phyloP scores from a whole-genome alignment of 2,797 vertebrate species.

The Protosalanx chinensis region DNA sequence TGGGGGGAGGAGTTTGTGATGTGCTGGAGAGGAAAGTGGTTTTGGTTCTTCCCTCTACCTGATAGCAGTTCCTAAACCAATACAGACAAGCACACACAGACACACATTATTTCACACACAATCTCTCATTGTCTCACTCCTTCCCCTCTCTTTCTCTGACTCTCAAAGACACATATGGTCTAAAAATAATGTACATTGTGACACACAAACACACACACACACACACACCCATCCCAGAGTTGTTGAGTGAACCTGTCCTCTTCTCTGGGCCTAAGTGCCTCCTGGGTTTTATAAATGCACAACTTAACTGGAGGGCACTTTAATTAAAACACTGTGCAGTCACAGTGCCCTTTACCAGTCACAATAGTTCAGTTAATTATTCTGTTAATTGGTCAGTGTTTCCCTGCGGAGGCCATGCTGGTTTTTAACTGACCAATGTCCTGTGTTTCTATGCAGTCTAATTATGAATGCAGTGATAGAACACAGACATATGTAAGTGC shows the following conservation, averaged over 20 bases:
- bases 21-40: conserved; percentile 37
- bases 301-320: conserved; percentile 63
- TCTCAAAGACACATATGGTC: too few species aligned
- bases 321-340: conserved; percentile 69
- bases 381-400: conserved; percentile 63
- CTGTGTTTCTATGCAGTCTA: conserved; percentile 26
- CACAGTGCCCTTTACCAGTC: conserved; percentile 55
- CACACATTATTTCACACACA: neutral
- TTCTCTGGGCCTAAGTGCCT: conserved; percentile 50
- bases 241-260: conserved; percentile 54
- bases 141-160: too few species aligned
- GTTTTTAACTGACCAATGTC: conserved; percentile 24
- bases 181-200: too few species aligned
- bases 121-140: too few species aligned
- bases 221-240: conserved; percentile 16
- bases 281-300: conserved; percentile 54
- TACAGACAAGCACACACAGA: conserved; percentile 29
- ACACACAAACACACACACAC: neutral
- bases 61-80: conserved; percentile 56
- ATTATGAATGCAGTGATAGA: conserved; percentile 13
- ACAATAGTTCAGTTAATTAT: conserved; percentile 67
- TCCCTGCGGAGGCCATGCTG: conserved; percentile 39
- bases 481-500: neutral
- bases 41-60: conserved; percentile 37
- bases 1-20: conserved; percentile 37